Evolutionary conservation across 2,888 invertebrate genomes (phyloP).

Genomic region (Eristalinus aeneus): DNA sequence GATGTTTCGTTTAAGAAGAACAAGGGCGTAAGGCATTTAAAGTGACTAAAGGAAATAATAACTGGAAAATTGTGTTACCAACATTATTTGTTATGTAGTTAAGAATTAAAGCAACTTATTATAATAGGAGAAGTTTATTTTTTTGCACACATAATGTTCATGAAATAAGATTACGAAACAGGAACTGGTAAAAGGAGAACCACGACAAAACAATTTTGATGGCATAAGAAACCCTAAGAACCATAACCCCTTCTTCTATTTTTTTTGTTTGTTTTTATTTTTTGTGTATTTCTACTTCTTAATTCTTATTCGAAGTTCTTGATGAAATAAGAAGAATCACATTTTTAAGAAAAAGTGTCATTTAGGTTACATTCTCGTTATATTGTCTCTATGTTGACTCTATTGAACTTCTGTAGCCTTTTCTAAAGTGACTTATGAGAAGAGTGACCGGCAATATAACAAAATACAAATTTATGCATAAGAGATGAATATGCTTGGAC

Average conservation of each 20-base stretch:
- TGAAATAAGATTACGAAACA: not conserved
- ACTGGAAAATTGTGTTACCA: too few species aligned
- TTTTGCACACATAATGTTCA: not conserved
- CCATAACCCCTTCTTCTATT: not conserved
- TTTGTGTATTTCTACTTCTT: not conserved
- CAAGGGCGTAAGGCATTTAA: too few species aligned
- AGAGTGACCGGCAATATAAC: too few species aligned
- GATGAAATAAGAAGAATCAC: slow-evolving; percentile 3
- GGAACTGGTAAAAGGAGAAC: not conserved
- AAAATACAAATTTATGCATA: too few species aligned
- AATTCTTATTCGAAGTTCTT: not conserved
- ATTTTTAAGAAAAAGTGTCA: not conserved
- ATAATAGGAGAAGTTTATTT: not conserved
- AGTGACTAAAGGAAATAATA: too few species aligned
- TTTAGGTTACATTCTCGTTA: not conserved
- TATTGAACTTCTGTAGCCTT: too few species aligned
- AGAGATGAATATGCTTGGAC: too few species aligned
- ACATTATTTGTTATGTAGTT: too few species aligned
- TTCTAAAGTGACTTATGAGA: too few species aligned
- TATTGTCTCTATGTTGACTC: not conserved
- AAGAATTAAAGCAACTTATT: too few species aligned
- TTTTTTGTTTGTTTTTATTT: not conserved
- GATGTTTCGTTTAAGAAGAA: too few species aligned
- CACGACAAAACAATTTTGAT: not conserved
- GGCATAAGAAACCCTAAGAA: not conserved